Evolutionary conservation across 2,888 invertebrate species (phyloP).

Genomic region (Phasia obesa): DNA sequence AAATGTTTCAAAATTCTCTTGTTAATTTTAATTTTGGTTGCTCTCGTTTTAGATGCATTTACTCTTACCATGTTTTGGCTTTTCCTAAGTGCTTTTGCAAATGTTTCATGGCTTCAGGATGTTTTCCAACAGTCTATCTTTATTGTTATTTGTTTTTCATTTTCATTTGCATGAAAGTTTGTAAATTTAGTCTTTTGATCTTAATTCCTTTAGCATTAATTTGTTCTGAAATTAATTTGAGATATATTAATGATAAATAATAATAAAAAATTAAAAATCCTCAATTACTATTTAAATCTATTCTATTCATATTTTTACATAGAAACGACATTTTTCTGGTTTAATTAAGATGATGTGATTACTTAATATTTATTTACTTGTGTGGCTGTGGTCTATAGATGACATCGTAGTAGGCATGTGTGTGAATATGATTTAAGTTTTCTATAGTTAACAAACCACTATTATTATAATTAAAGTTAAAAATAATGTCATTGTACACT

Average conservation of each 20-base stretch:
- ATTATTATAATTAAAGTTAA: neutral
- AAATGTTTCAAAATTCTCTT: constrained; percentile 39
- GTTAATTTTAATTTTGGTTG: constrained; percentile 48
- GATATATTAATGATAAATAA: constrained; percentile 50
- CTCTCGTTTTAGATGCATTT: constrained; percentile 14
- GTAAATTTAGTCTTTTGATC: constrained; percentile 11
- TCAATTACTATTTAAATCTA: neutral
- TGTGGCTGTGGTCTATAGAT: neutral
- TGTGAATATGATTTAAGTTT: constrained; percentile 6
- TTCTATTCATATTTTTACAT: neutral
- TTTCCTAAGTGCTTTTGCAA: constrained; percentile 55
- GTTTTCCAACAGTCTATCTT: constrained; percentile 32
- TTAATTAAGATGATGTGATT: constrained; percentile 45
- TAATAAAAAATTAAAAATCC: constrained; percentile 17
- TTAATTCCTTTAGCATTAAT: neutral
- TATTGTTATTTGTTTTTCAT: constrained; percentile 1
- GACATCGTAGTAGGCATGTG: neutral
- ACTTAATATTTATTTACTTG: constrained; percentile 21
- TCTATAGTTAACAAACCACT: neutral
- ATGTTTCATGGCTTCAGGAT: constrained; percentile 44
- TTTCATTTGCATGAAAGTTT: constrained; percentile 1
- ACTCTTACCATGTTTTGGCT: constrained; percentile 30
- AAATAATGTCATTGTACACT: neutral
- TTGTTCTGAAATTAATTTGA: constrained; percentile 34
- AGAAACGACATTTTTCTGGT: constrained; percentile 29